These are phyloP conservation scores for Cydia amplana DNA, from an alignment of 1,140 invertebrate species.

Conservation along the genomic window DNA sequence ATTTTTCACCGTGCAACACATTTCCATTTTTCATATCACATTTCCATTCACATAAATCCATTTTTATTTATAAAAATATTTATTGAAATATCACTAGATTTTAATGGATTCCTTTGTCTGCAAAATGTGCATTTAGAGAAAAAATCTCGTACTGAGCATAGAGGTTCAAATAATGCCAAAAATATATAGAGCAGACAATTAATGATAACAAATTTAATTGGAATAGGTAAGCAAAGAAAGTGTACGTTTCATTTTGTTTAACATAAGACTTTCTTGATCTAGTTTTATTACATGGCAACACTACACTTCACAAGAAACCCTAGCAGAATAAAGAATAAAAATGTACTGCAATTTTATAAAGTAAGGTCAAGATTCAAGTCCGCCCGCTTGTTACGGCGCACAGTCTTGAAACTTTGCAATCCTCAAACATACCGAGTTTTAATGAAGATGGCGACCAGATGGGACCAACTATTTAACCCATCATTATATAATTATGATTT, in stretches of 20 bases:
- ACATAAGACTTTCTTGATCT: not conserved
- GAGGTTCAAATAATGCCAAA: too few species aligned
- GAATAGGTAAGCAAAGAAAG: not conserved
- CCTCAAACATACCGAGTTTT: not conserved
- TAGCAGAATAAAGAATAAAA: constrained; percentile 13
- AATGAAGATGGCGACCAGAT: constrained; percentile 26
- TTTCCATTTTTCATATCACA: too few species aligned
- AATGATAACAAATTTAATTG: not conserved
- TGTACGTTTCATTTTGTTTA: not conserved
- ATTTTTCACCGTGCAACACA: too few species aligned
- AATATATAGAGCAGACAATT: not conserved
- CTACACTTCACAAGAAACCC: not conserved
- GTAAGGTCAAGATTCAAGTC: constrained; percentile 11
- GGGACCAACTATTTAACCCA: constrained; percentile 43
- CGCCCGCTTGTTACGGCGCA: not conserved
- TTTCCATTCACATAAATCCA: too few species aligned
- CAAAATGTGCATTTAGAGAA: too few species aligned
- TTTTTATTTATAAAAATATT: too few species aligned
- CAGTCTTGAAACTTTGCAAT: constrained; percentile 14
- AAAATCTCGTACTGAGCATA: too few species aligned
- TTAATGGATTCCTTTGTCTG: too few species aligned
- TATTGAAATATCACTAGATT: too few species aligned
- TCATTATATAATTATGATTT: constrained; percentile 30
- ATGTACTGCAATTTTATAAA: constrained; percentile 14
- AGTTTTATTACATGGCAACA: not conserved